phyloP scores from a whole-genome alignment of 2,797 vertebrate genomes.

The Sebastes vulpes region DNA sequence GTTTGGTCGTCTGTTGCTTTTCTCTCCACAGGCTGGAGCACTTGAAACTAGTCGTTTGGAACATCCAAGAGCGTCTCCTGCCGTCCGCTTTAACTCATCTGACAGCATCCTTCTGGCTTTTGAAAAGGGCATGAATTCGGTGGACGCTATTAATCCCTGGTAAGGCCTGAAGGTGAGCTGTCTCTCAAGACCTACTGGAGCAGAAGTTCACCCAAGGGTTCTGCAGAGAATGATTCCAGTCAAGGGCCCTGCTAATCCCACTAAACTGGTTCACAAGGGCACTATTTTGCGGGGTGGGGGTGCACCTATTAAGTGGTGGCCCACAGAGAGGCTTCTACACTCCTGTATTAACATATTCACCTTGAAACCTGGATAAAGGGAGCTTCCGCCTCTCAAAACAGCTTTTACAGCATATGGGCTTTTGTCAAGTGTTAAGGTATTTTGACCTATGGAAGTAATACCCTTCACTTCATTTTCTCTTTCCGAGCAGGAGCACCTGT shows the following conservation, averaged over 20 bases:
- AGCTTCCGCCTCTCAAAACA: constrained; percentile 23
- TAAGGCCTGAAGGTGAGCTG: constrained; percentile 66
- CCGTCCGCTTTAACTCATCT: constrained; percentile 56
- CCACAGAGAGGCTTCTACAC: constrained; percentile 11
- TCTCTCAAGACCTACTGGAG: constrained; percentile 47
- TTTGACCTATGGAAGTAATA: constrained; percentile 37
- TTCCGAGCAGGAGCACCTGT: not conserved
- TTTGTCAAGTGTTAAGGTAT: constrained; percentile 22
- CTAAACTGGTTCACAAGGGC: constrained; percentile 54
- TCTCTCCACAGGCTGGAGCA: constrained; percentile 35
- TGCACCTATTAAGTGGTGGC: constrained; percentile 24
- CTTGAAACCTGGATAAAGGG: constrained; percentile 45
- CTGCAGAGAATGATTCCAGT: constrained; percentile 50
- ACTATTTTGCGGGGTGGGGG: not conserved
- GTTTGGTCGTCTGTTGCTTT: constrained; percentile 43
- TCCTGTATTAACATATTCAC: constrained; percentile 44
- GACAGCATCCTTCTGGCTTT: constrained; percentile 70
- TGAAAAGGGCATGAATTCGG: constrained; percentile 65
- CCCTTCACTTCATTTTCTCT: not conserved
- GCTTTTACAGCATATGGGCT: constrained; percentile 21
- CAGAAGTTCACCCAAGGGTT: constrained; percentile 49
- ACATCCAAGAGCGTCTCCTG: constrained; percentile 50
- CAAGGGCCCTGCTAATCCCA: constrained; percentile 47
- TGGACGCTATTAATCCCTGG: constrained; percentile 61
- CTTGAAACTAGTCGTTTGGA: constrained; percentile 58